Evolutionary conservation across 2,888 invertebrate species (phyloP).

Genomic region (Iphiclides podalirius): DNA sequence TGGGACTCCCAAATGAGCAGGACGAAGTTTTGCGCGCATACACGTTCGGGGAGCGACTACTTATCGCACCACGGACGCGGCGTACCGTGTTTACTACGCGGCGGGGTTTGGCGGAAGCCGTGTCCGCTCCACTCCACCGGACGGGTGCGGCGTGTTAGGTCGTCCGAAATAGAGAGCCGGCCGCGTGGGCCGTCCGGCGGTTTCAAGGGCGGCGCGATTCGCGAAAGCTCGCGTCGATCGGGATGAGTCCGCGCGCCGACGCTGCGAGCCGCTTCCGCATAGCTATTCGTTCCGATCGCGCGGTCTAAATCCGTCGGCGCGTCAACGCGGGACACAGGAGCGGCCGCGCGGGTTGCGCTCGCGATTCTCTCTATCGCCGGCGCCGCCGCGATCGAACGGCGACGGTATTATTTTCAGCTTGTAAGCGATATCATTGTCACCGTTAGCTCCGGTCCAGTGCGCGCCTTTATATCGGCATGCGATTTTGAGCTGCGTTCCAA

Average conservation of each 20-base stretch:
- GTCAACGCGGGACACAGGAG: too few relatives aligned
- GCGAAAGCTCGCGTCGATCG: constrained; percentile 43
- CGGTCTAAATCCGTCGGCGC: constrained; percentile 57
- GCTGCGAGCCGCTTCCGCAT: constrained; percentile 74
- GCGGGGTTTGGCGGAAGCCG: too few relatives aligned
- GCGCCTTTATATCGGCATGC: constrained; percentile 68
- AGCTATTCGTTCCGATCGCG: constrained; percentile 60
- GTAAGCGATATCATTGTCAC: constrained; percentile 75
- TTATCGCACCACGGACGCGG: too few relatives aligned
- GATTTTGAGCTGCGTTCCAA: constrained; percentile 52
- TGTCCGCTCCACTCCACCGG: too few relatives aligned
- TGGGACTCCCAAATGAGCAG: constrained; percentile 77
- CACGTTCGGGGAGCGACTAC: too few relatives aligned
- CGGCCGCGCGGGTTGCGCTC: not conserved
- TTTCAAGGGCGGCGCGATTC: constrained; percentile 60
- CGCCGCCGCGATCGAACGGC: constrained; percentile 62
- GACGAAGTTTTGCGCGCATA: too few relatives aligned
- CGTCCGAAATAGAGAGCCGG: constrained; percentile 71
- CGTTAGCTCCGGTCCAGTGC: constrained; percentile 73
- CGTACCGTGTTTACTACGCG: too few relatives aligned
- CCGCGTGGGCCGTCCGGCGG: constrained; percentile 63
- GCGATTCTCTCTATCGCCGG: constrained; percentile 58
- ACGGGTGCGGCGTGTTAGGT: not conserved
- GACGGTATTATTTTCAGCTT: constrained; percentile 67
- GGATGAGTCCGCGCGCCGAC: constrained; percentile 49